These are phyloP conservation scores for Puffinus mauretanicus DNA, from an alignment of 2,113 vertebrate genomes.

Conservation along the genomic window DNA sequence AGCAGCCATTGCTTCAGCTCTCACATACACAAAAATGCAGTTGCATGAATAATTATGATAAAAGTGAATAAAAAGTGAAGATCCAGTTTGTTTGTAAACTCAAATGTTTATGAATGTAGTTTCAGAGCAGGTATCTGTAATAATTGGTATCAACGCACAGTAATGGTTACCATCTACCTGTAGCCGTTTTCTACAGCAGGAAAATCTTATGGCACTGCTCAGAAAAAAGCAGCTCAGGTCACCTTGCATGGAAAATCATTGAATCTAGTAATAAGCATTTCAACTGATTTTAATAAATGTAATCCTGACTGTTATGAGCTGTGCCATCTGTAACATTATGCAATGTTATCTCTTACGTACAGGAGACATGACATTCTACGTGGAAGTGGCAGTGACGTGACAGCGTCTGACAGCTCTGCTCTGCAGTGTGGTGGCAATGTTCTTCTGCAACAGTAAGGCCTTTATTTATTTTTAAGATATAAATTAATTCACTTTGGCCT, in stretches of 20 bases:
- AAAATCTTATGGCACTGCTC: neutral
- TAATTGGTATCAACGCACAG: neutral
- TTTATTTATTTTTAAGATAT: neutral
- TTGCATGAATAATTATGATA: neutral
- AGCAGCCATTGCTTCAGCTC: neutral
- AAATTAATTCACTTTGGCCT: neutral
- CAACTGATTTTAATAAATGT: constrained; percentile 42
- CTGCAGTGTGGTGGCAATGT: neutral
- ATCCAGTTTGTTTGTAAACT: neutral
- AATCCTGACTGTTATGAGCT: constrained; percentile 36
- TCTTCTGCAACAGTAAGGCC: neutral
- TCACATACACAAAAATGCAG: neutral
- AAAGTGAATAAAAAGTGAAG: neutral
- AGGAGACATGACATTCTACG: neutral
- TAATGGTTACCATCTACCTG: neutral
- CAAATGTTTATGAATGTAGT: neutral
- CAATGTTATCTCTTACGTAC: neutral
- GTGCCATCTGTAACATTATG: constrained; percentile 65
- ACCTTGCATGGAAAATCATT: constrained; percentile 32
- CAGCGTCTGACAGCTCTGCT: neutral
- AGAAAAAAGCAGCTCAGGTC: constrained; percentile 1
- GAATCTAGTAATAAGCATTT: constrained; percentile 27
- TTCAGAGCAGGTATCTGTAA: neutral
- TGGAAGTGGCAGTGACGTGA: neutral
- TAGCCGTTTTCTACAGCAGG: neutral